Evolutionary conservation across 2,797 vertebrate genomes (phyloP).

Genomic region (Schizothorax lantsangensis): DNA sequence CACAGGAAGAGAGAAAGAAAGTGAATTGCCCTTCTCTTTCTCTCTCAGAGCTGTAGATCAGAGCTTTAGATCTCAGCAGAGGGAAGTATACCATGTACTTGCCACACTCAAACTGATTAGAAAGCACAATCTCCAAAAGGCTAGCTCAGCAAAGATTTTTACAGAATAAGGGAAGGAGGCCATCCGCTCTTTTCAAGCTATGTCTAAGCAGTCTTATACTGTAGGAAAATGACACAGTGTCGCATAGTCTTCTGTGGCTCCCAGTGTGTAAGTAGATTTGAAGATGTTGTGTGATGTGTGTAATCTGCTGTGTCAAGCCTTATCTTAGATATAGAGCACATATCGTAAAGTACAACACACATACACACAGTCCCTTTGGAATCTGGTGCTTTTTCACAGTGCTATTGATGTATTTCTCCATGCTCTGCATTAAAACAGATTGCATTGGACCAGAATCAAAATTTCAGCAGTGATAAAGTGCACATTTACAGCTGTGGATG

Average conservation of each 20-base stretch:
- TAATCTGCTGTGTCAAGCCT: slow-evolving; percentile 30
- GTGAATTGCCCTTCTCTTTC: slow-evolving; percentile 49
- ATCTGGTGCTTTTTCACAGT: slow-evolving; percentile 2
- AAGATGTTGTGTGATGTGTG: slow-evolving; percentile 5
- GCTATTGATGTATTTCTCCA: slow-evolving; percentile 34
- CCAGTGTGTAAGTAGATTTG: slow-evolving; percentile 26
- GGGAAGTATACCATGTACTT: slow-evolving; percentile 49
- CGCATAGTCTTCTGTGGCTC: slow-evolving; percentile 33
- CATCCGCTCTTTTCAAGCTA: slow-evolving; percentile 16
- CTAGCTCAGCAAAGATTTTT: slow-evolving; percentile 56
- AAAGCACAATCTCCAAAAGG: slow-evolving; percentile 57
- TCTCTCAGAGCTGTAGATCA: slow-evolving; percentile 47
- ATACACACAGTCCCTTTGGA: slow-evolving; percentile 12
- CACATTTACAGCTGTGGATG: slow-evolving; percentile 24
- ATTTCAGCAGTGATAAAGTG: slow-evolving; percentile 33
- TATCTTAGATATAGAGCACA: slow-evolving; percentile 21
- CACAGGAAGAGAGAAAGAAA: slow-evolving; percentile 36
- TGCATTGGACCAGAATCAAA: slow-evolving; percentile 14
- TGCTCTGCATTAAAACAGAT: slow-evolving; percentile 26
- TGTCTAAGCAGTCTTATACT: not conserved
- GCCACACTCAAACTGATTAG: slow-evolving; percentile 63
- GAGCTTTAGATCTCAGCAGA: slow-evolving; percentile 55
- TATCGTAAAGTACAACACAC: not conserved
- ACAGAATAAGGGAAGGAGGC: slow-evolving; percentile 55
- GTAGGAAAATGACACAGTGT: slow-evolving; percentile 43